Conservation (phyloP, 2,113 vertebrate species). For the Panurus biarmicus region DNA sequence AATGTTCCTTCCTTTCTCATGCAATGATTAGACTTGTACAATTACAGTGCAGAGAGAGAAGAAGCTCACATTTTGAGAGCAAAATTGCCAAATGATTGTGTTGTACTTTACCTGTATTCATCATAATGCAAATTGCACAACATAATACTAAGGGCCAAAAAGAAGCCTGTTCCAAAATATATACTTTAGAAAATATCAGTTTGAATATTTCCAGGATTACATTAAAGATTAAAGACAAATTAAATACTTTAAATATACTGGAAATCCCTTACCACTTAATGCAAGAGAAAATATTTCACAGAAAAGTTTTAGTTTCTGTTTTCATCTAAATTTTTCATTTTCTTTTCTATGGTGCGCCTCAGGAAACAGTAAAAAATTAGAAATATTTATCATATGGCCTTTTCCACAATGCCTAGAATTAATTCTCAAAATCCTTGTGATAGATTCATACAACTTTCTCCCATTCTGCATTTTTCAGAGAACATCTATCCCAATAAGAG, state of each 20-base stretch:
- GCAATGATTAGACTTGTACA: not conserved
- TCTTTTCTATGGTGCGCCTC: not conserved
- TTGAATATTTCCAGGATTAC: not conserved
- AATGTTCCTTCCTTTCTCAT: rapidly evolving
- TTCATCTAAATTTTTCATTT: not conserved
- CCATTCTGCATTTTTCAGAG: not conserved
- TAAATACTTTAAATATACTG: not conserved
- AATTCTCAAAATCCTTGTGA: not conserved
- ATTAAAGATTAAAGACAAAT: not conserved
- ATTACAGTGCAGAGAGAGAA: not conserved
- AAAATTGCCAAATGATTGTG: not conserved
- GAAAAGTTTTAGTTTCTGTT: not conserved
- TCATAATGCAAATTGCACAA: not conserved
- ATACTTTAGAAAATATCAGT: not conserved
- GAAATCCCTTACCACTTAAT: not conserved
- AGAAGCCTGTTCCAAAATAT: not conserved
- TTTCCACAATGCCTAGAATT: not conserved
- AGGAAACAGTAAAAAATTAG: not conserved
- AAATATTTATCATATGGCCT: not conserved
- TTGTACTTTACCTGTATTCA: not conserved
- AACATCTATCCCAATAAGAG: not conserved
- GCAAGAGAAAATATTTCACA: not conserved
- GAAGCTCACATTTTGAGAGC: not conserved
- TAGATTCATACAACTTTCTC: not conserved
- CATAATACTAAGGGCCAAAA: not conserved